Percentiles rank a stretch among this genome's conserved stretches.
These are phyloP conservation scores for Calonectris borealis DNA, from an alignment of 2,113 vertebrate species.

Conservation along the genomic window DNA sequence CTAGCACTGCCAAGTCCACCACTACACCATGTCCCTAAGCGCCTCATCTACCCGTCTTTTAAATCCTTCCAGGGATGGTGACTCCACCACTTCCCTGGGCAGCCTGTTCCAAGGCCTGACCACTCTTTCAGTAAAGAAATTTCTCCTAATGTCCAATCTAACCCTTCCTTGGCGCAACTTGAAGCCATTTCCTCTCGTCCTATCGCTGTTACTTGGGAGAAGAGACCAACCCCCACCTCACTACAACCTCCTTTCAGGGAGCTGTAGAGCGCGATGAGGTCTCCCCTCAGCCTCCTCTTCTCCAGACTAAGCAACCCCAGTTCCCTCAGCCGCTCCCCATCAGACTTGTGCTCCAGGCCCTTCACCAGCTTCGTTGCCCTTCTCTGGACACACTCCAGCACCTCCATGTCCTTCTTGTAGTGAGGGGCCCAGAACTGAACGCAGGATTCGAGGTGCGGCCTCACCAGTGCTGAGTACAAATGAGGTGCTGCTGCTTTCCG, in stretches of 20 bases:
- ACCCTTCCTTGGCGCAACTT: neutral
- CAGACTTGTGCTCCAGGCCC: neutral
- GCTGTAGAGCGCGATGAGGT: neutral
- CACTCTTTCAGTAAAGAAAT: accelerated
- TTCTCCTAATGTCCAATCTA: neutral
- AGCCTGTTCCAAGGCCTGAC: neutral
- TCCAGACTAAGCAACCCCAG: neutral
- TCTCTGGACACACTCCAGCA: neutral
- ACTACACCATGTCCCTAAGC: neutral
- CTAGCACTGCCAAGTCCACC: accelerated
- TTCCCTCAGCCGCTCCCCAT: neutral
- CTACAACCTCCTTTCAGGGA: accelerated
- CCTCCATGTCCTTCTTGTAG: accelerated
- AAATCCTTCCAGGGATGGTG: neutral
- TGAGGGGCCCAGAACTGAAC: neutral
- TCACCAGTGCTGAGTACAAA: neutral
- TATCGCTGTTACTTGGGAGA: neutral
- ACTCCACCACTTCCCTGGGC: no score
- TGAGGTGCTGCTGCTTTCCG: neutral
- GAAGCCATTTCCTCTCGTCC: neutral
- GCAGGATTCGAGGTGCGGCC: accelerated
- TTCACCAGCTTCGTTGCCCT: neutral
- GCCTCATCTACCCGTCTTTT: neutral
- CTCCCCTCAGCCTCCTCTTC: neutral
- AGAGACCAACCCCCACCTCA: accelerated